Conservation (phyloP, 2,113 vertebrate genomes). For the Terrapene triunguis region DNA sequence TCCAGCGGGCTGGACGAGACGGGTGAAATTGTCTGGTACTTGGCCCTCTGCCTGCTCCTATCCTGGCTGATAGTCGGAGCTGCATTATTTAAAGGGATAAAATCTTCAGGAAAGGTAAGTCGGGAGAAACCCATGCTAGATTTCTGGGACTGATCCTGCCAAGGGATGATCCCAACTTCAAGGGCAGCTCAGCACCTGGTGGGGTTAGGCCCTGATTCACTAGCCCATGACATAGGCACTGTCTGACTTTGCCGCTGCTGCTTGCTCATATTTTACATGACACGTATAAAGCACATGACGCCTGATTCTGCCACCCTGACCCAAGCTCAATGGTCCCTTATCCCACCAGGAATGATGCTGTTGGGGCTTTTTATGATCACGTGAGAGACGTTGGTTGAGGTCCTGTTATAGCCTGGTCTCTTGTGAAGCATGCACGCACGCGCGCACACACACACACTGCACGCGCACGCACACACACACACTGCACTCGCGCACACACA, state of each 20-base stretch:
- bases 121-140: not conserved
- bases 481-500: not conserved
- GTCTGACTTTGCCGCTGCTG: not conserved
- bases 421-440: not conserved
- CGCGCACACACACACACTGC: not conserved
- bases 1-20: slow-evolving; percentile 89
- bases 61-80: slow-evolving; percentile 86
- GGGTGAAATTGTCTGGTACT: slow-evolving; percentile 90
- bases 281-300: not conserved
- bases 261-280: not conserved
- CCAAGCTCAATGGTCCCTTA: not conserved
- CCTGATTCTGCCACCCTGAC: not conserved
- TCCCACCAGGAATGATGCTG: not conserved
- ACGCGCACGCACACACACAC: rapidly evolving
- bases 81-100: slow-evolving; percentile 92
- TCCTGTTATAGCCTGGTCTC: not conserved
- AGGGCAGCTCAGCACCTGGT: not conserved
- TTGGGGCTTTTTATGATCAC: not conserved
- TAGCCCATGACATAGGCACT: not conserved
- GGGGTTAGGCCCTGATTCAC: not conserved
- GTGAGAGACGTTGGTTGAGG: not conserved
- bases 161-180: not conserved
- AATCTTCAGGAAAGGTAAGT: slow-evolving; percentile 95
- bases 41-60: slow-evolving; percentile 94
- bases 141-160: not conserved